Conservation (phyloP, 2,113 vertebrate species). For the Psephotus haematonotus region DNA sequence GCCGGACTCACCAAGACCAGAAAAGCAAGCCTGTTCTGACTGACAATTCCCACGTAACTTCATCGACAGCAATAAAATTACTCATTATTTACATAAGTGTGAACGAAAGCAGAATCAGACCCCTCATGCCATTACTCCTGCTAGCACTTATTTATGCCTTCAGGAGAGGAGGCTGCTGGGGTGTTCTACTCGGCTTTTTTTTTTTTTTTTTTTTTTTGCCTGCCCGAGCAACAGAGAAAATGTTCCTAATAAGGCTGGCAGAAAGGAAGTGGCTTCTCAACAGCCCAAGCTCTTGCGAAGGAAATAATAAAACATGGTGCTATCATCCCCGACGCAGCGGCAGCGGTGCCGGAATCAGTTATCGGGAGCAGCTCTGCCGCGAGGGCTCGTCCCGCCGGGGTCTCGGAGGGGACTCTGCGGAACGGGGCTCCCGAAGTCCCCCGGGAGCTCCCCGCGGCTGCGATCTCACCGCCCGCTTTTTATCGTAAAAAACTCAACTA, state of each 20-base stretch:
- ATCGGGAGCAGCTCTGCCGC: neutral
- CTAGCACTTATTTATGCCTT: neutral
- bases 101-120: neutral
- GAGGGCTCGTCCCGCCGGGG: neutral
- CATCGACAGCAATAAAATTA: neutral
- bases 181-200: neutral
- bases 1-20: neutral
- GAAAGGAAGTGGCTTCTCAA: conserved; percentile 34
- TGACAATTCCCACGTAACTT: neutral
- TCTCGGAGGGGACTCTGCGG: neutral
- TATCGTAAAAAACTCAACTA: too few relatives aligned
- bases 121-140: neutral
- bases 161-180: neutral
- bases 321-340: neutral
- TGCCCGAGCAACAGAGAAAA: neutral
- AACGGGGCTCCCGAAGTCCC: neutral
- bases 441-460: neutral
- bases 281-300: neutral
- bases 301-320: neutral
- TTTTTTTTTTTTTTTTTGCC: neutral
- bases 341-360: neutral
- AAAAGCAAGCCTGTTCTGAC: neutral
- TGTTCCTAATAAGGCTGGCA: conserved; percentile 40
- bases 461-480: neutral
- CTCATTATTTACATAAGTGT: neutral